Evolutionary conservation across 2,797 vertebrate species (phyloP).

Genomic region (Manis javanica): DNA sequence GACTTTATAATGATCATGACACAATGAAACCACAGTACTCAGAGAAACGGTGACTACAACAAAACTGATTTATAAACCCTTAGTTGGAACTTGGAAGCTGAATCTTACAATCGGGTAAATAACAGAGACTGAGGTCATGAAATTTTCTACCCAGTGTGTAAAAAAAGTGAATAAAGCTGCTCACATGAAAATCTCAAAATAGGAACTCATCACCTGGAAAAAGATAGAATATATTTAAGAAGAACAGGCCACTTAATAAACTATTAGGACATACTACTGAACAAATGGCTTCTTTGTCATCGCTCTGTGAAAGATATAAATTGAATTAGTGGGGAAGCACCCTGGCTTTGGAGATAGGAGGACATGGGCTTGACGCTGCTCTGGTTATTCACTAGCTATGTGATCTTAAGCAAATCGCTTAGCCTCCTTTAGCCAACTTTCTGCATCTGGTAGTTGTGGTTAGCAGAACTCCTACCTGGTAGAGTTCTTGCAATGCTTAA

Average conservation of each 20-base stretch:
- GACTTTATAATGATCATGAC: constrained; percentile 69
- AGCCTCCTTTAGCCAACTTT: background rate
- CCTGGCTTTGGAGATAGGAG: background rate
- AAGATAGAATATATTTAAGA: constrained; percentile 50
- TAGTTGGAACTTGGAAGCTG: constrained; percentile 67
- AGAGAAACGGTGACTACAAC: constrained; percentile 69
- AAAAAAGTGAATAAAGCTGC: constrained; percentile 42
- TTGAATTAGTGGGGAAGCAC: background rate
- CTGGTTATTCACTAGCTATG: background rate
- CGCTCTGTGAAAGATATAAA: constrained; percentile 2
- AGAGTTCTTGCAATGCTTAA: background rate
- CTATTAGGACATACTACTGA: background rate
- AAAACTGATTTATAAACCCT: constrained; percentile 77
- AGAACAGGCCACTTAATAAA: constrained; percentile 17
- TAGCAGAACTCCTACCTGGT: background rate
- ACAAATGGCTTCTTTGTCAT: constrained; percentile 47
- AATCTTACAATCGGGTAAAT: constrained; percentile 74
- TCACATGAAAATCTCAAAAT: constrained; percentile 58
- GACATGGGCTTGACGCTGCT: background rate
- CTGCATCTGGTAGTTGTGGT: background rate
- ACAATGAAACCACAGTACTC: constrained; percentile 78
- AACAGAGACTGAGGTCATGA: constrained; percentile 75
- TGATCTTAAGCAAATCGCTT: background rate
- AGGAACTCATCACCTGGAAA: constrained; percentile 47
- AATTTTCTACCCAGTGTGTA: constrained; percentile 43